These are phyloP conservation scores for Apaloderma vittatum DNA, from an alignment of 2,113 vertebrate species.

Conservation along the genomic window DNA sequence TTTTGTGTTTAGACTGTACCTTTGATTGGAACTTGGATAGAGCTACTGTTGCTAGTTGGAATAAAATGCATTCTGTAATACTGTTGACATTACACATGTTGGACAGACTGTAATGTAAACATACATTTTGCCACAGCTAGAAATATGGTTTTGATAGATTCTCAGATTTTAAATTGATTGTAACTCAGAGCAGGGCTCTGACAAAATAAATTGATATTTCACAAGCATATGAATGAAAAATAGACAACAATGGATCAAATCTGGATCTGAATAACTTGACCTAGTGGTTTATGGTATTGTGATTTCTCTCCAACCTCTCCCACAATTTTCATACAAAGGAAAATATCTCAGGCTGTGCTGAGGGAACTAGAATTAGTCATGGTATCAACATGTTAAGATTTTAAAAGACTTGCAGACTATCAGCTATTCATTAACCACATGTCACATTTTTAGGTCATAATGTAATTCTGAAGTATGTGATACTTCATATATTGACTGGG, in stretches of 20 bases:
- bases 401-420: constrained; percentile 64
- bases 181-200: constrained; percentile 65
- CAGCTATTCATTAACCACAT: constrained; percentile 68
- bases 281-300: constrained; percentile 35
- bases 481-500: constrained; percentile 54
- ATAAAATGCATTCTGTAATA: constrained; percentile 64
- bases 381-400: constrained; percentile 21
- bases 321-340: constrained; percentile 54
- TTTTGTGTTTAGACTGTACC: constrained; percentile 57
- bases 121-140: constrained; percentile 73
- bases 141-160: constrained; percentile 81
- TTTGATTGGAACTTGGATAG: constrained; percentile 75
- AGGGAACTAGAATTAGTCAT: constrained; percentile 67
- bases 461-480: constrained; percentile 56
- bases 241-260: constrained; percentile 67
- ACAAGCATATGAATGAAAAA: constrained; percentile 72
- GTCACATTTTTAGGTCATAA: constrained; percentile 67
- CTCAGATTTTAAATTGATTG: constrained; percentile 71
- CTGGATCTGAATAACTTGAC: constrained; percentile 55
- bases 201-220: constrained; percentile 72
- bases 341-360: constrained; percentile 20
- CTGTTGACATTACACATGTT: constrained; percentile 75
- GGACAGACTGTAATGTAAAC: constrained; percentile 75
- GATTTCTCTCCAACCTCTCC: not conserved
- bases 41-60: constrained; percentile 70